These are phyloP conservation scores for Paraplagusia blochii DNA, from an alignment of 2,113 vertebrate species.

Conservation along the genomic window DNA sequence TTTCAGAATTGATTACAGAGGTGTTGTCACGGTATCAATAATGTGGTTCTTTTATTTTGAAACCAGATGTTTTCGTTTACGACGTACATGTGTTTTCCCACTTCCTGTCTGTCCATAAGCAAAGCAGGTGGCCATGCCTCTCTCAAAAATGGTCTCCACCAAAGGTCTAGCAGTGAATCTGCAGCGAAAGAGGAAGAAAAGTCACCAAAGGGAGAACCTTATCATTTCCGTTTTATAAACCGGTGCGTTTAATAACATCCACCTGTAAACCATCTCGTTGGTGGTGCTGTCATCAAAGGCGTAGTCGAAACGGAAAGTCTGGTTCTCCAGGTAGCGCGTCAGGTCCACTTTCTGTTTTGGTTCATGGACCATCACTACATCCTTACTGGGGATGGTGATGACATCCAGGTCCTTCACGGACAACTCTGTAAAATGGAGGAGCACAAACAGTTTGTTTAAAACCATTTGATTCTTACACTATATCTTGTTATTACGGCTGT, in stretches of 20 bases:
- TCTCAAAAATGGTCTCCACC: constrained; percentile 97
- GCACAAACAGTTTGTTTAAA: neutral
- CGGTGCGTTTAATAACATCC: neutral
- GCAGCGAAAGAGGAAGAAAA: constrained; percentile 10
- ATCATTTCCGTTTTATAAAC: neutral
- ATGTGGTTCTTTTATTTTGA: too few species aligned
- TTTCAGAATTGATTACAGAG: too few species aligned
- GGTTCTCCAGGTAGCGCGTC: constrained; percentile 96
- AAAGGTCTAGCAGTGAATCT: constrained; percentile 96
- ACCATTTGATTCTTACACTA: too few species aligned
- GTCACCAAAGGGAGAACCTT: constrained; percentile 2
- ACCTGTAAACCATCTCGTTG: constrained; percentile 99
- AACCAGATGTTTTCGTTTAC: neutral
- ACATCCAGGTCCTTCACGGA: constrained; percentile 94
- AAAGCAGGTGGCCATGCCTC: constrained; percentile 98
- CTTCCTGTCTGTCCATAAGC: constrained; percentile 98
- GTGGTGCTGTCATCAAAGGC: constrained; percentile 93
- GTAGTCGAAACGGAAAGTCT: constrained; percentile 99
- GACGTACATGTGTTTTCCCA: constrained; percentile 96
- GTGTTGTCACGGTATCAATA: too few species aligned
- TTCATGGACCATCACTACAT: constrained; percentile 98
- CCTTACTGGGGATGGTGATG: constrained; percentile 97
- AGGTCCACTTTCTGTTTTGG: constrained; percentile 99
- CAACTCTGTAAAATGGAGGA: constrained; percentile 74
- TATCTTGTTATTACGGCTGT: neutral